Percentiles rank a stretch among this genome's conserved stretches.
phyloP scores from a whole-genome alignment of 2,113 vertebrate species.

The Lophotis ruficrista region DNA sequence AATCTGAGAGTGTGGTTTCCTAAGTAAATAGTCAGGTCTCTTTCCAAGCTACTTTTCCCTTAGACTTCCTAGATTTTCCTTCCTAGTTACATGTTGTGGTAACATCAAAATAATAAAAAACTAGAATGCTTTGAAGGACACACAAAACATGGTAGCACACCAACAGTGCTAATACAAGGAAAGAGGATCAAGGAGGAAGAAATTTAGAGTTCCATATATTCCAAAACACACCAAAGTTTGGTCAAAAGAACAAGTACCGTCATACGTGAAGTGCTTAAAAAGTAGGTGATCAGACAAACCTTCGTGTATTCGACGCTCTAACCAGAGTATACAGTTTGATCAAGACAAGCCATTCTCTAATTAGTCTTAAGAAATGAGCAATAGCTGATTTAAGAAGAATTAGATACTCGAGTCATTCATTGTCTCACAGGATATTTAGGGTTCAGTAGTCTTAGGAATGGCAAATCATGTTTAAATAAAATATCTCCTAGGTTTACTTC shows the following conservation, averaged over 20 bases:
- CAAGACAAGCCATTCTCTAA: not conserved
- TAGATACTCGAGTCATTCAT: not conserved
- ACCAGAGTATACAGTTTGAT: not conserved
- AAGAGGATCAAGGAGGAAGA: not conserved
- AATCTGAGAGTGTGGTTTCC: not conserved
- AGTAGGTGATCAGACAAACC: not conserved
- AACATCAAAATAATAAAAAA: not conserved
- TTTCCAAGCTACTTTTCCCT: not conserved
- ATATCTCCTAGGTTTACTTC: not conserved
- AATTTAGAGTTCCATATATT: not conserved
- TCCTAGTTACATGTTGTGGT: not conserved
- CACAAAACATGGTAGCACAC: not conserved
- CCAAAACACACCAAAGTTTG: not conserved
- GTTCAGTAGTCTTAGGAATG: not conserved
- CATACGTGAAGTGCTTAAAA: not conserved
- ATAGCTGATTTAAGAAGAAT: not conserved
- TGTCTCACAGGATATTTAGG: not conserved
- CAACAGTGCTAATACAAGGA: not conserved
- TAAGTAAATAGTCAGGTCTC: not conserved
- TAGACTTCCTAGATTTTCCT: not conserved
- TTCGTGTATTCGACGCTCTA: accelerated
- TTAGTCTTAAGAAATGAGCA: not conserved
- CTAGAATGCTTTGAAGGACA: not conserved
- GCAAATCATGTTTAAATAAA: not conserved
- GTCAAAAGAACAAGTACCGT: not conserved